Percentiles rank a stretch among this genome's conserved stretches.
Conservation (phyloP, 2,113 vertebrate genomes). For the Ammodytes dubius region DNA sequence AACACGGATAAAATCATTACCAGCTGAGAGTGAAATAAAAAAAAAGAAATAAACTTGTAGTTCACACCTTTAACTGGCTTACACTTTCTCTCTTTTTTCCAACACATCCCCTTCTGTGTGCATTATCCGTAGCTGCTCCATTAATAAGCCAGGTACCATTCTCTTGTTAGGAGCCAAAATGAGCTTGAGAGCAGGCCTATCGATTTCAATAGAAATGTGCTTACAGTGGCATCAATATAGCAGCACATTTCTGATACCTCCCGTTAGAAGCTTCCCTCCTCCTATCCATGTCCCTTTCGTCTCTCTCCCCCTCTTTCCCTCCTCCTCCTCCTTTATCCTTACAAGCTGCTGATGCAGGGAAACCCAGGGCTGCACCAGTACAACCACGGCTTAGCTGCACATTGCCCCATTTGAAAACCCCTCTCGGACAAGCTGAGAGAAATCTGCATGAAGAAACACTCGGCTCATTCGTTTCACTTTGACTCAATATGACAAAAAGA, state of each 20-base stretch:
- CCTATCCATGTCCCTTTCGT: conserved; percentile 36
- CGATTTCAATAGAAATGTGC: conserved; percentile 79
- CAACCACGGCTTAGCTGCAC: conserved; percentile 43
- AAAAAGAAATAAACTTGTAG: conserved; percentile 1
- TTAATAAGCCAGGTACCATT: conserved; percentile 58
- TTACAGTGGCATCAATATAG: conserved; percentile 75
- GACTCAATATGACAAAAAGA: conserved; percentile 40
- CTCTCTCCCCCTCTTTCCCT: conserved; percentile 26
- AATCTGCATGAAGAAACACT: conserved; percentile 47
- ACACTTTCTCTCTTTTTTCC: background rate
- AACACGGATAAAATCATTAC: conserved; percentile 11
- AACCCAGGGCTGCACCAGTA: conserved; percentile 66
- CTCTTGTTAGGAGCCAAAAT: conserved; percentile 69
- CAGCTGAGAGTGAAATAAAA: conserved; percentile 20
- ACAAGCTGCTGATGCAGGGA: conserved; percentile 77
- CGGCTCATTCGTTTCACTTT: conserved; percentile 39
- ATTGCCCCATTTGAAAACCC: conserved; percentile 26
- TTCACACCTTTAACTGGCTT: conserved; percentile 26
- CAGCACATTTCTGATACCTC: conserved; percentile 72
- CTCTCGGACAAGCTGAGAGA: conserved; percentile 35
- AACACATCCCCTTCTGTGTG: conserved; percentile 16
- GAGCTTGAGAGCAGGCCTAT: conserved; percentile 66
- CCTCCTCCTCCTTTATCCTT: conserved; percentile 56
- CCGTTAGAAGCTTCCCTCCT: conserved; percentile 44
- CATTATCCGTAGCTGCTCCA: conserved; percentile 50